Evolutionary conservation across 2,888 invertebrate species (phyloP).

Genomic region (Nematopogon swammerdamellus): DNA sequence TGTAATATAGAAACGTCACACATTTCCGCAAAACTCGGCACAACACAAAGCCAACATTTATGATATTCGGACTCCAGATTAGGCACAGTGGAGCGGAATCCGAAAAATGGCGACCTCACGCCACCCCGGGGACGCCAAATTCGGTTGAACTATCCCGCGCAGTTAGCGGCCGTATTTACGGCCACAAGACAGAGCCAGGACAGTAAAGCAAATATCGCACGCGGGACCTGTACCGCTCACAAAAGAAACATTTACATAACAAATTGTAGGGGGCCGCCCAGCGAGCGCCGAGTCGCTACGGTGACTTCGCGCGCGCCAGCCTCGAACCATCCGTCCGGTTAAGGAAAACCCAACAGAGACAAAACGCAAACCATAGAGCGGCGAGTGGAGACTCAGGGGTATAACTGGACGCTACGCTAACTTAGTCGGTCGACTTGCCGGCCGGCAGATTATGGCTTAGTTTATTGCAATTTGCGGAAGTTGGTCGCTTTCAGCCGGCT

Average conservation of each 20-base stretch:
- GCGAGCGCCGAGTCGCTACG: not conserved
- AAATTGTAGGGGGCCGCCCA: conserved; percentile 22
- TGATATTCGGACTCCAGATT: too few relatives aligned
- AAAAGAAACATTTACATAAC: conserved; percentile 20
- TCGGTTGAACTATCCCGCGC: not conserved
- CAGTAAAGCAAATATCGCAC: not conserved
- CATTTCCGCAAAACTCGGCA: too few relatives aligned
- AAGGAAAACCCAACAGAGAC: too few relatives aligned
- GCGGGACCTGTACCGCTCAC: not conserved
- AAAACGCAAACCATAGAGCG: not conserved
- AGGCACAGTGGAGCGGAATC: not conserved
- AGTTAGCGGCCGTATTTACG: not conserved
- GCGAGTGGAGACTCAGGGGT: not conserved
- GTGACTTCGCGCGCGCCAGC: not conserved
- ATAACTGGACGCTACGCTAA: not conserved
- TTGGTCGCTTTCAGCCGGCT: not conserved
- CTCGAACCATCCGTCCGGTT: not conserved
- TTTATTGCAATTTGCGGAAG: not conserved
- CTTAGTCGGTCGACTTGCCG: not conserved
- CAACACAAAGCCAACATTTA: too few relatives aligned
- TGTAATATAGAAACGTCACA: too few relatives aligned
- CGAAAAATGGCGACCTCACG: not conserved
- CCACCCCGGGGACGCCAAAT: not conserved
- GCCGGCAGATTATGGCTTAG: not conserved
- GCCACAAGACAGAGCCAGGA: not conserved